Evolutionary conservation across 2,113 vertebrate genomes (phyloP).

Genomic region (Eidolon helvum): DNA sequence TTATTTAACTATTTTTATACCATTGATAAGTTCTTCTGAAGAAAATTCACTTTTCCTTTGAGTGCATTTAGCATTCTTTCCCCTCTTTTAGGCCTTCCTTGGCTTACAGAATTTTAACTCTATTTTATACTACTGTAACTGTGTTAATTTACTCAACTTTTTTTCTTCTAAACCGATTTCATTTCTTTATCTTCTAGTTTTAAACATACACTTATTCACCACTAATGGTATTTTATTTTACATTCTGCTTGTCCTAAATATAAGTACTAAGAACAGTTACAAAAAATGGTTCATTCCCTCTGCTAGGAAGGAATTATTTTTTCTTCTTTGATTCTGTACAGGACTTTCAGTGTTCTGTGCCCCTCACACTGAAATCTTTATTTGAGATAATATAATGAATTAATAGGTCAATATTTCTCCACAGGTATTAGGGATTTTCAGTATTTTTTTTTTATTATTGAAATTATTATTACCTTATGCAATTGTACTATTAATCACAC

Average conservation of each 20-base stretch:
- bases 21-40: not conserved
- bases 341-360: not conserved
- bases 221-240: not conserved
- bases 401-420: not conserved
- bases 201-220: not conserved
- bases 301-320: not conserved
- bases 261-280: not conserved
- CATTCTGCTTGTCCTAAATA: not conserved
- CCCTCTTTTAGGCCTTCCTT: not conserved
- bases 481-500: not conserved
- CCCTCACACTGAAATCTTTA: not conserved
- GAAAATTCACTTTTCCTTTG: not conserved
- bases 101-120: not conserved
- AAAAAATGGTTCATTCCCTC: not conserved
- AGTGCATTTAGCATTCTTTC: not conserved
- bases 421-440: not conserved
- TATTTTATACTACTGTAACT: not conserved
- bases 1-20: not conserved
- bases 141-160: not conserved
- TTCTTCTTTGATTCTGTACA: not conserved
- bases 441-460: not conserved
- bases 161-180: not conserved
- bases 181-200: not conserved
- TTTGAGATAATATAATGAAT: not conserved
- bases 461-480: not conserved